These are phyloP conservation scores for Graphium colonna DNA, from an alignment of 2,888 invertebrate genomes.

Conservation along the genomic window DNA sequence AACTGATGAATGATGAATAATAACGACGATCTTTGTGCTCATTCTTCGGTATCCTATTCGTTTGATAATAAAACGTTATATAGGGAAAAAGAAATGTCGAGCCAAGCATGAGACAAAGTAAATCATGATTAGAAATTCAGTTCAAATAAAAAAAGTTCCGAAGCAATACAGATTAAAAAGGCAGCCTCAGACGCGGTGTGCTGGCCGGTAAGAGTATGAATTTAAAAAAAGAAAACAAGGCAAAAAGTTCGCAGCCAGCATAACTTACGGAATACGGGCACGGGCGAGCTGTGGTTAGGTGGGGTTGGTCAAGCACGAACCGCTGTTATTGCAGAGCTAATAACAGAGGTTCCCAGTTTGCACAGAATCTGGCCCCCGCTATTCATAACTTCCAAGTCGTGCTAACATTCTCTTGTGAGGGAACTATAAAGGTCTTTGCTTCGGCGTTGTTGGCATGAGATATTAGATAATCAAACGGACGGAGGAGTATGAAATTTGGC, in stretches of 20 bases:
- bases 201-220: not conserved
- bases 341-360: constrained; percentile 50
- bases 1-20: constrained; percentile 47
- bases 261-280: constrained; percentile 35
- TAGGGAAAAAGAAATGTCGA: not conserved
- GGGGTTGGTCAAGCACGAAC: constrained; percentile 41
- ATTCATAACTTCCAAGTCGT: constrained; percentile 41
- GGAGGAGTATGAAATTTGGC: too few relatives aligned
- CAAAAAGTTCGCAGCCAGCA: constrained; percentile 27
- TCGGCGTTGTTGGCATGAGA: constrained; percentile 8
- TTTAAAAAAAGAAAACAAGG: constrained; percentile 7
- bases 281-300: constrained; percentile 39
- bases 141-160: not conserved
- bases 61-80: constrained; percentile 8
- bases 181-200: not conserved
- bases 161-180: constrained; percentile 14
- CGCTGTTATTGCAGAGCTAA: constrained; percentile 59
- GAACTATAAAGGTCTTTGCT: not conserved
- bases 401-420: constrained; percentile 27
- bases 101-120: too few relatives aligned
- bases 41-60: constrained; percentile 21
- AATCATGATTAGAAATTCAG: too few relatives aligned
- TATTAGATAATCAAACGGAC: not conserved
- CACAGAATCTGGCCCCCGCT: constrained; percentile 43
- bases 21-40: constrained; percentile 43